Evolutionary conservation across 2,797 vertebrate species (phyloP).

Genomic region (Taenioides sp.): DNA sequence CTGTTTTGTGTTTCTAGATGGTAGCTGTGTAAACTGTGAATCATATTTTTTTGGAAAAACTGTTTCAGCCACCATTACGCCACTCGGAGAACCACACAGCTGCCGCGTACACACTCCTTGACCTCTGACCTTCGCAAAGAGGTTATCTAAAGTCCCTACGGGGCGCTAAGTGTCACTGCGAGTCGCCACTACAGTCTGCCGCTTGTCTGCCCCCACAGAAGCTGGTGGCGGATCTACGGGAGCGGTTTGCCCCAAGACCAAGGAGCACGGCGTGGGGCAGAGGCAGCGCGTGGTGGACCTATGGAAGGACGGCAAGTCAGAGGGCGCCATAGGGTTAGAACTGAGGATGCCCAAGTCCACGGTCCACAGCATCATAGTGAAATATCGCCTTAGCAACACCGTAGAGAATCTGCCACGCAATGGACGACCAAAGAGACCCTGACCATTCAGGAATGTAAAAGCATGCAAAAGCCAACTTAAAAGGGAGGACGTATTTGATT

Average conservation of each 20-base stretch:
- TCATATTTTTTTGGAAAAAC: conserved; percentile 48
- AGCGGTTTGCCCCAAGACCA: conserved; percentile 82
- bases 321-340: conserved; percentile 83
- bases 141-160: conserved; percentile 47
- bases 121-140: conserved; percentile 57
- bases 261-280: conserved; percentile 84
- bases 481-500: conserved; percentile 17
- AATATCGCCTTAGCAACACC: conserved; percentile 85
- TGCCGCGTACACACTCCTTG: conserved; percentile 43
- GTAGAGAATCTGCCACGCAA: conserved; percentile 84
- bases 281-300: conserved; percentile 85
- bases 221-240: conserved; percentile 64
- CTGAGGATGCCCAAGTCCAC: conserved; percentile 84
- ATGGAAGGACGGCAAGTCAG: conserved; percentile 85
- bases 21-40: conserved; percentile 31
- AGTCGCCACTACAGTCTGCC: conserved; percentile 84
- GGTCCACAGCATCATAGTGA: conserved; percentile 86
- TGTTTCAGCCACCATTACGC: conserved; percentile 52
- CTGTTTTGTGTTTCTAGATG: conserved; percentile 44
- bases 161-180: conserved; percentile 67
- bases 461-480: conserved; percentile 4
- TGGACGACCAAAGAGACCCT: conserved; percentile 82
- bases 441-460: conserved; percentile 53
- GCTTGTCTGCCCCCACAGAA: conserved; percentile 88
- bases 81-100: conserved; percentile 52